Percentiles rank a stretch among this genome's conserved stretches.
Evolutionary conservation across 2,888 invertebrate species (phyloP).

Genomic region (Sussaba pulchella): DNA sequence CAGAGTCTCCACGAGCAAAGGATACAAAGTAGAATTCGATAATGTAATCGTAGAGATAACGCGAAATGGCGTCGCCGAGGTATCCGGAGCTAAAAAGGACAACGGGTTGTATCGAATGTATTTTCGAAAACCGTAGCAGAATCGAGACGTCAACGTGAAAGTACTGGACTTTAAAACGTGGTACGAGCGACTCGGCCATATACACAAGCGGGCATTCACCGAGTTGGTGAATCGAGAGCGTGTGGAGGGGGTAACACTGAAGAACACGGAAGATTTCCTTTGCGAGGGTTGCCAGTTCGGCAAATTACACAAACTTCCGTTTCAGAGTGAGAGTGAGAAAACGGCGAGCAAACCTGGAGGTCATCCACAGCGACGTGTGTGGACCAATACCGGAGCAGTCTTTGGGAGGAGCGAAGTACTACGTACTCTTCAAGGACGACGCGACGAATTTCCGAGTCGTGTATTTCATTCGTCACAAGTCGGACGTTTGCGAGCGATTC

Average conservation of each 20-base stretch:
- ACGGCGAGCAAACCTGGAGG: background rate
- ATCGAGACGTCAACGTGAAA: no score
- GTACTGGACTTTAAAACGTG: no score
- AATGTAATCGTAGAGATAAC: no score
- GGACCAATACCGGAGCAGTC: constrained; percentile 7
- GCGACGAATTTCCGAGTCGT: constrained; percentile 32
- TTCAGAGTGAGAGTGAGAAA: background rate
- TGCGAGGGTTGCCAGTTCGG: constrained; percentile 49
- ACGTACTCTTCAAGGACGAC: constrained; percentile 60
- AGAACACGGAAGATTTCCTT: background rate
- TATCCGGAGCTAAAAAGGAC: constrained; percentile 60
- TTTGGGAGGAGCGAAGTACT: constrained; percentile 9
- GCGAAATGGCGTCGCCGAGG: no score
- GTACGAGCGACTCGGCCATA: no score
- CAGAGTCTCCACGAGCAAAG: constrained; percentile 52
- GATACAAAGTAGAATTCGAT: constrained; percentile 48
- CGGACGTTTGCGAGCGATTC: constrained; percentile 56
- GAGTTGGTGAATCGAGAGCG: constrained; percentile 33
- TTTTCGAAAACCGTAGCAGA: constrained; percentile 38
- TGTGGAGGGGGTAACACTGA: constrained; percentile 36
- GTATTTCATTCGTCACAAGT: constrained; percentile 61
- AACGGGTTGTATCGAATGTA: constrained; percentile 68
- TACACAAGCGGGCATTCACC: constrained; percentile 31
- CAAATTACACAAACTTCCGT: constrained; percentile 49
- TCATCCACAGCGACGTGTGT: constrained; percentile 13